Percentiles rank a stretch among this genome's conserved stretches.
phyloP scores from a whole-genome alignment of 2,888 invertebrate genomes.

The Sialis fuliginosa region DNA sequence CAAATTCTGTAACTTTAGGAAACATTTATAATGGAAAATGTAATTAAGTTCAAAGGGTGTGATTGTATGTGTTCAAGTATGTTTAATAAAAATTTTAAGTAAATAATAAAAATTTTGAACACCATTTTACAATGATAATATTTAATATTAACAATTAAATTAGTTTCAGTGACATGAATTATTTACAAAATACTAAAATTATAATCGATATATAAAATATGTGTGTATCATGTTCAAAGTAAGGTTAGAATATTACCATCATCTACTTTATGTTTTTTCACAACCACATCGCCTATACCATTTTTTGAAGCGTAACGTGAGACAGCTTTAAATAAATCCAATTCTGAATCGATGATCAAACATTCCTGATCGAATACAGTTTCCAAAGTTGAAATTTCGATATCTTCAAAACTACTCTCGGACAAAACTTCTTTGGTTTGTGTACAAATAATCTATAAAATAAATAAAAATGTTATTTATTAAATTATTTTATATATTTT shows the following conservation, averaged over 20 bases:
- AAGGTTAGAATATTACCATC: constrained; percentile 19
- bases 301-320: constrained; percentile 45
- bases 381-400: constrained; percentile 54
- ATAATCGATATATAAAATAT: background rate
- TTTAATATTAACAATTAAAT: too few relatives aligned
- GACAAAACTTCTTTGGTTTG: constrained; percentile 59
- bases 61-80: too few relatives aligned
- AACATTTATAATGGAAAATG: background rate
- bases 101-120: too few relatives aligned
- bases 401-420: constrained; percentile 60
- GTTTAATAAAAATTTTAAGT: too few relatives aligned
- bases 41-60: background rate
- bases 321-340: constrained; percentile 59
- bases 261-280: constrained; percentile 27
- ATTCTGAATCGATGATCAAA: constrained; percentile 54
- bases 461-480: constrained; percentile 6
- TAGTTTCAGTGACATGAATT: background rate
- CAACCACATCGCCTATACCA: constrained; percentile 31
- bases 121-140: too few relatives aligned
- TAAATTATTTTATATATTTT: constrained; percentile 7
- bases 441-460: constrained; percentile 49
- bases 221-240: too few relatives aligned
- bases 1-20: background rate
- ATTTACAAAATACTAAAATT: background rate
- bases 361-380: constrained; percentile 59